Conservation (phyloP, 2,113 vertebrate species). For the Rhabdomys dilectus region DNA sequence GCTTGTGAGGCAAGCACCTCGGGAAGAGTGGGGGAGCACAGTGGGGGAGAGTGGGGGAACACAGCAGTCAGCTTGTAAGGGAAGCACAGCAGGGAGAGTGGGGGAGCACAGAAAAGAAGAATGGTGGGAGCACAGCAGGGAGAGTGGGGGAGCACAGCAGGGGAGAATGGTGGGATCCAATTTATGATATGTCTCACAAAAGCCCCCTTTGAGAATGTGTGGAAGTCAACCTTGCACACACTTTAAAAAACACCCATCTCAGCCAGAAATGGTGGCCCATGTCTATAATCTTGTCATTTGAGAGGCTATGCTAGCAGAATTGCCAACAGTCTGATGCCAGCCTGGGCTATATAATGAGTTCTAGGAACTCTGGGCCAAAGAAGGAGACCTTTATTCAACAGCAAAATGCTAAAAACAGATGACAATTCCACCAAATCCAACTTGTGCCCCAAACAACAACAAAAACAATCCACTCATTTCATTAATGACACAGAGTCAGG, state of each 20-base stretch:
- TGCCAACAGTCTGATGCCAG: background rate
- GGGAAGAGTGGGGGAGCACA: too few species aligned
- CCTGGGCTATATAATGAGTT: background rate
- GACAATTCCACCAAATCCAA: background rate
- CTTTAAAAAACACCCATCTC: background rate
- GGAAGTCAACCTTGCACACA: background rate
- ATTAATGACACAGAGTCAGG: background rate
- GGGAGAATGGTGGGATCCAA: background rate
- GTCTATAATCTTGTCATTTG: background rate
- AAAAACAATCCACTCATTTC: background rate
- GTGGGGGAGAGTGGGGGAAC: too few species aligned
- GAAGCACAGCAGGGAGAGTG: too few species aligned
- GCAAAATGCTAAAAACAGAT: background rate
- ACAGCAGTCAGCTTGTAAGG: too few species aligned
- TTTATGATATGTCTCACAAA: background rate
- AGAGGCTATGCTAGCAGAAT: background rate
- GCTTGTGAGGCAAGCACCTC: background rate
- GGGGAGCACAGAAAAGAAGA: too few species aligned
- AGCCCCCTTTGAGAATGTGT: background rate
- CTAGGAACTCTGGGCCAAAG: background rate
- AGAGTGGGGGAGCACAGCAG: too few species aligned
- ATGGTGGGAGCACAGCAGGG: background rate
- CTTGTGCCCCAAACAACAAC: background rate
- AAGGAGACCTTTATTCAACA: background rate
- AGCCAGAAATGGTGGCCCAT: background rate